These are phyloP conservation scores for Rhimphoctona megacephalus DNA, from an alignment of 2,888 invertebrate genomes.

Conservation along the genomic window DNA sequence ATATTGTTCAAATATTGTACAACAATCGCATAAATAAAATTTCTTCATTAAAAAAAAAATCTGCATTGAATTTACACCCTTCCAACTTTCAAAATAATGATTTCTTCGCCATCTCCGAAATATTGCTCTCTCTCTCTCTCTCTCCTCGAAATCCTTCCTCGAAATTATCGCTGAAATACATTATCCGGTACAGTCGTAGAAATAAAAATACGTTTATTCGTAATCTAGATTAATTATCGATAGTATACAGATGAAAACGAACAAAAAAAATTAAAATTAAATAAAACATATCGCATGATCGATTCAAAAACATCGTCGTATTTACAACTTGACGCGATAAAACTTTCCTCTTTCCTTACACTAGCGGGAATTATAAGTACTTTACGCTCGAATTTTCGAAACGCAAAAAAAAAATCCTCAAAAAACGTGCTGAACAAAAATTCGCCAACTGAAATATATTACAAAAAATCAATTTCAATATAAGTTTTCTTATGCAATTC, in stretches of 20 bases:
- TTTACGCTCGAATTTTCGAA: constrained; percentile 8
- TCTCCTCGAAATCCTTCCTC: constrained; percentile 9
- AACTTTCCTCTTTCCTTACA: not conserved
- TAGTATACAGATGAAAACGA: constrained; percentile 32
- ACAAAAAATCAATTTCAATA: not conserved
- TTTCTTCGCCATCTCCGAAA: constrained; percentile 27
- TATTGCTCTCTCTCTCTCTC: constrained; percentile 13
- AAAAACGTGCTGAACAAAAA: not conserved
- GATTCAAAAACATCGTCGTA: constrained; percentile 56
- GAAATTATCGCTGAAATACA: constrained; percentile 42
- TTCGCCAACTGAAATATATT: not conserved
- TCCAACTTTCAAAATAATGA: not conserved
- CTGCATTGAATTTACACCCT: not conserved
- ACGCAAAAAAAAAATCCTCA: constrained; percentile 4
- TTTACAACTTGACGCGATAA: constrained; percentile 56
- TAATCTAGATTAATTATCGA: constrained; percentile 49
- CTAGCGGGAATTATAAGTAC: constrained; percentile 35
- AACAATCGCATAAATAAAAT: not conserved
- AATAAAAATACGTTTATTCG: constrained; percentile 66
- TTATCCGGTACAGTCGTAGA: constrained; percentile 39
- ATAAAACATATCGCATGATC: constrained; percentile 39
- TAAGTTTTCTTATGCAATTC: not conserved
- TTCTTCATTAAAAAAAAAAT: not conserved
- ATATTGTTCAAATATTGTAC: not conserved
- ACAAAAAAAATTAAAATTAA: constrained; percentile 13